These are phyloP conservation scores for Eumaeus atala DNA, from an alignment of 1,140 invertebrate genomes.

Conservation along the genomic window DNA sequence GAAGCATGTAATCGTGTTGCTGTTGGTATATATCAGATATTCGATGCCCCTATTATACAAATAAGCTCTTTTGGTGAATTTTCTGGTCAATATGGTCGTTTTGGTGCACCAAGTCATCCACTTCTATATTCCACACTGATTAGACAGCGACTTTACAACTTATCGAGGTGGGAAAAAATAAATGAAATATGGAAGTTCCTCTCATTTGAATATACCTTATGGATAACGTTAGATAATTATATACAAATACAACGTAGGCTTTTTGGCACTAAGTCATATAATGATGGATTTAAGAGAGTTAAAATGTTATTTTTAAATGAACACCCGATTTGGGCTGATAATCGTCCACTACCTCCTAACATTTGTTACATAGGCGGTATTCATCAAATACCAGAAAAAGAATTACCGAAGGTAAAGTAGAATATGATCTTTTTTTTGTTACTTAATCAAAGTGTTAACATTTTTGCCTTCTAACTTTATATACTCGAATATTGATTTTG, in stretches of 20 bases:
- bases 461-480: no score
- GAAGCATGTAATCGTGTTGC: slow-evolving; percentile 34
- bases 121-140: slow-evolving; percentile 59
- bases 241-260: no score
- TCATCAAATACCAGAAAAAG: slow-evolving; percentile 56
- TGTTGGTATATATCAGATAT: slow-evolving; percentile 46
- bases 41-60: slow-evolving; percentile 51
- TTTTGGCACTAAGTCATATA: slow-evolving; percentile 58
- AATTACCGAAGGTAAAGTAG: slow-evolving; percentile 32
- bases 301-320: slow-evolving; percentile 74
- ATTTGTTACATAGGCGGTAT: slow-evolving; percentile 69
- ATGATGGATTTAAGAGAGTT: slow-evolving; percentile 62
- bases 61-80: slow-evolving; percentile 44
- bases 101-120: slow-evolving; percentile 64
- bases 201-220: slow-evolving; percentile 32
- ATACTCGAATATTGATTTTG: neutral
- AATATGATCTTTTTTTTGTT: no score
- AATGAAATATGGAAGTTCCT: neutral
- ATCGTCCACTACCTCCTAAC: slow-evolving; percentile 62
- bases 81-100: slow-evolving; percentile 21
- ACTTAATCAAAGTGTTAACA: no score
- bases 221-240: slow-evolving; percentile 49
- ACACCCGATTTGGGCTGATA: slow-evolving; percentile 61
- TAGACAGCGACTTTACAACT: slow-evolving; percentile 32
- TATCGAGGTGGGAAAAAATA: slow-evolving; percentile 41